Percentiles rank a stretch among this genome's conserved stretches.
phyloP scores from a whole-genome alignment of 2,797 vertebrate species.

The Etheostoma perlongum region DNA sequence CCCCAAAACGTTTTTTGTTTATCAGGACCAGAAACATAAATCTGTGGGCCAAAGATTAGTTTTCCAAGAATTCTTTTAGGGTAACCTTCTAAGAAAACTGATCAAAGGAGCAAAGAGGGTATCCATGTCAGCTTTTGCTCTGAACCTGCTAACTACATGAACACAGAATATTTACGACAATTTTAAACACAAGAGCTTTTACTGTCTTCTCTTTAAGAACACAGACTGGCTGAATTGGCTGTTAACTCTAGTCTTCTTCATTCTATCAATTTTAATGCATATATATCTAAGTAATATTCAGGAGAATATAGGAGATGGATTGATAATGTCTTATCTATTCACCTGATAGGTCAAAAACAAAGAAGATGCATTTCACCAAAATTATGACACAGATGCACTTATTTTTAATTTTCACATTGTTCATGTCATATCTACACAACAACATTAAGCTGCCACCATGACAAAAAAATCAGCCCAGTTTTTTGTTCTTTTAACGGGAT shows the following conservation, averaged over 20 bases:
- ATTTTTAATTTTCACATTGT: too few species aligned
- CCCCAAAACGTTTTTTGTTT: conserved; percentile 2
- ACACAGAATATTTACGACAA: conserved; percentile 14
- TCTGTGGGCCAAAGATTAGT: not conserved
- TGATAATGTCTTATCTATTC: too few species aligned
- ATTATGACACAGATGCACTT: too few species aligned
- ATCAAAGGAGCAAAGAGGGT: conserved; percentile 38
- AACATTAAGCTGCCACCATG: too few species aligned
- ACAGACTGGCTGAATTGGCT: not conserved
- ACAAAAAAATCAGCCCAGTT: too few species aligned
- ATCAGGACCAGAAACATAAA: conserved; percentile 25
- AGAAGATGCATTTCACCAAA: too few species aligned
- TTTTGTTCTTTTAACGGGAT: too few species aligned
- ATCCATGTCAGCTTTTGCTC: conserved; percentile 32
- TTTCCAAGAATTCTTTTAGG: conserved; percentile 1
- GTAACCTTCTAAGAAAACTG: not conserved
- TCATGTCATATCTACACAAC: too few species aligned
- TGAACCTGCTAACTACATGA: conserved; percentile 31
- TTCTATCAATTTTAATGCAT: too few species aligned
- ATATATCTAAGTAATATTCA: too few species aligned
- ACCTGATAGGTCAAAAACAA: too few species aligned
- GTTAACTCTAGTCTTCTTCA: not conserved
- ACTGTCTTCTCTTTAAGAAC: not conserved
- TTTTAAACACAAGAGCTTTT: conserved; percentile 17
- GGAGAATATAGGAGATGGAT: too few species aligned